phyloP scores from a whole-genome alignment of 92 coral and sea anemone species.

The Micromussa lordhowensis region DNA sequence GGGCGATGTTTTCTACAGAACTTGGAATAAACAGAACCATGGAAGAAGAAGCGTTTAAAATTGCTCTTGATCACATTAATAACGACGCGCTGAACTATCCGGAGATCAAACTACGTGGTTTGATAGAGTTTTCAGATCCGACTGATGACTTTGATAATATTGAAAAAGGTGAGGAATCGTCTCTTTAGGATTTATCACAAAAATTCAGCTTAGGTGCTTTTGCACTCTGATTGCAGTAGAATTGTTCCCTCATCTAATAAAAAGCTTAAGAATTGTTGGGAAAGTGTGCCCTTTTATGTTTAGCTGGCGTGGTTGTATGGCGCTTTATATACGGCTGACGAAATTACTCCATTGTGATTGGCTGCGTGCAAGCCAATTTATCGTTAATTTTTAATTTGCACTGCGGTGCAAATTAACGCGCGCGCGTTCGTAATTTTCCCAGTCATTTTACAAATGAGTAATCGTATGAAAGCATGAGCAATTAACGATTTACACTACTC shows the following conservation, averaged over 20 bases:
- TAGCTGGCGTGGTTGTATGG: no score
- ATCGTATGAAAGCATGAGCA: no score
- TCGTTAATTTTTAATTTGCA: no score
- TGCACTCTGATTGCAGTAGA: background rate
- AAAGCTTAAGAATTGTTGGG: background rate
- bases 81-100: conserved; percentile 35
- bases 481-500: no score
- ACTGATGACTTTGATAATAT: conserved; percentile 73
- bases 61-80: conserved; percentile 79
- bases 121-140: conserved; percentile 60
- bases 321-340: no score
- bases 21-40: background rate
- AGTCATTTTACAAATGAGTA: no score
- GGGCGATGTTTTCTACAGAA: conserved; percentile 6
- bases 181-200: no score
- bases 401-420: no score
- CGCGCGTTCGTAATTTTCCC: no score
- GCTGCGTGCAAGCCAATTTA: no score
- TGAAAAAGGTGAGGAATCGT: conserved; percentile 44
- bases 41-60: conserved; percentile 65
- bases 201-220: background rate
- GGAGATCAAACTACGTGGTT: conserved; percentile 50
- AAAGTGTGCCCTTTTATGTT: background rate
- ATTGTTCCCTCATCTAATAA: background rate
- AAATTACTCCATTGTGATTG: no score